phyloP scores from a whole-genome alignment of 2,888 invertebrate genomes.

The Aporophyla nigra region DNA sequence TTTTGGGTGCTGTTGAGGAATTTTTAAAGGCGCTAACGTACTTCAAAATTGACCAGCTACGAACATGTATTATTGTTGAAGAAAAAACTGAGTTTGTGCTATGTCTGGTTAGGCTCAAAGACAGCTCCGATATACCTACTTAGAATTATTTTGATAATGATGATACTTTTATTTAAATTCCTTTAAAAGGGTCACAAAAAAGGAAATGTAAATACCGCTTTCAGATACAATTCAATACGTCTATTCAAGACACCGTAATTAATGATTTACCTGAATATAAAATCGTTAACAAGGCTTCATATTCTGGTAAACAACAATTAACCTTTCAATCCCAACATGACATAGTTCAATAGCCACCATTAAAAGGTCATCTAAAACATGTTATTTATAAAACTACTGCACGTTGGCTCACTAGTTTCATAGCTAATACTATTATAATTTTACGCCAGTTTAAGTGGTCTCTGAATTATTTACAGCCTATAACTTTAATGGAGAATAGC shows the following conservation, averaged over 20 bases:
- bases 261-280: not conserved
- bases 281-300: constrained; percentile 3
- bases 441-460: constrained; percentile 74
- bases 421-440: constrained; percentile 71
- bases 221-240: constrained; percentile 4
- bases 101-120: not conserved
- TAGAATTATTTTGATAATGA: not conserved
- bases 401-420: constrained; percentile 67
- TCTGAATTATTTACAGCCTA: constrained; percentile 74
- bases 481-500: constrained; percentile 73
- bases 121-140: not conserved
- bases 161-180: not conserved
- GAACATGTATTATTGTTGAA: not conserved
- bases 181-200: too few species aligned
- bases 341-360: constrained; percentile 56
- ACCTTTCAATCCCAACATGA: constrained; percentile 49
- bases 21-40: not conserved
- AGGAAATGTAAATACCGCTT: not conserved
- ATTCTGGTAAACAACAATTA: constrained; percentile 43
- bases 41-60: not conserved
- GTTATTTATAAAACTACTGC: constrained; percentile 66
- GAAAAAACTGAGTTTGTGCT: not conserved
- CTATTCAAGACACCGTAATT: not conserved
- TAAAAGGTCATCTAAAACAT: constrained; percentile 63
- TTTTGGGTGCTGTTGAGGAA: not conserved